Conservation (phyloP, 2,113 vertebrate species). For the Triplophysa tibetana region DNA sequence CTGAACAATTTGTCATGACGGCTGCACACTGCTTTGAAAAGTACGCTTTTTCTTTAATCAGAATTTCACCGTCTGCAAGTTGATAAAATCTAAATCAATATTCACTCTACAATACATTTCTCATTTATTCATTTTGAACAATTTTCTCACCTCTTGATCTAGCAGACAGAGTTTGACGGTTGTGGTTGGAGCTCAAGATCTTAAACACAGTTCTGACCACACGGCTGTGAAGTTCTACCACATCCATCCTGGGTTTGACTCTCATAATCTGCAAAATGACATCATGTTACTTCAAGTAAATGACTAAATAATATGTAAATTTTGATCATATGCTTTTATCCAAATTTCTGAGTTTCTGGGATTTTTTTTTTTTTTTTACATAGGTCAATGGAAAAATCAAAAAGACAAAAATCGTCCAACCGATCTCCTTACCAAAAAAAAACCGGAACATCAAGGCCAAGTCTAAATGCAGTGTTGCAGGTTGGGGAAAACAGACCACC, state of each 20-base stretch:
- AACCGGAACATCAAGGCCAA: not conserved
- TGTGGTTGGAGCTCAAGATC: slow-evolving; percentile 35
- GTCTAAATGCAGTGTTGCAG: not conserved
- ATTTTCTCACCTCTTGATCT: not conserved
- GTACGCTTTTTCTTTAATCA: slow-evolving; percentile 25
- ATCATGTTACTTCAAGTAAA: slow-evolving; percentile 58
- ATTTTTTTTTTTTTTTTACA: too few relatives aligned
- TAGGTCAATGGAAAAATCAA: slow-evolving; percentile 34
- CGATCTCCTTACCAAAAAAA: not conserved
- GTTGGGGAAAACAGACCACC: not conserved
- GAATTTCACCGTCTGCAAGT: not conserved
- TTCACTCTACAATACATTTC: not conserved
- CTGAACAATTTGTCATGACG: slow-evolving; percentile 42
- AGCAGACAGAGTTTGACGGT: not conserved
- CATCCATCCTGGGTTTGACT: slow-evolving; percentile 46
- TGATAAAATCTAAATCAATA: too few relatives aligned
- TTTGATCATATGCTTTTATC: too few relatives aligned
- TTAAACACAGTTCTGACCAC: not conserved
- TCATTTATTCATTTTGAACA: not conserved
- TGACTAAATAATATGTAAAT: not conserved
- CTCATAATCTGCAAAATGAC: slow-evolving; percentile 19
- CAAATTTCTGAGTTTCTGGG: too few relatives aligned
- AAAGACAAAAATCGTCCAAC: not conserved
- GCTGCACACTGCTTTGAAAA: slow-evolving; percentile 49
- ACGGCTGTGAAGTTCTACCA: slow-evolving; percentile 52